Evolutionary conservation across 2,797 vertebrate species (phyloP).

Genomic region (Betta splendens): DNA sequence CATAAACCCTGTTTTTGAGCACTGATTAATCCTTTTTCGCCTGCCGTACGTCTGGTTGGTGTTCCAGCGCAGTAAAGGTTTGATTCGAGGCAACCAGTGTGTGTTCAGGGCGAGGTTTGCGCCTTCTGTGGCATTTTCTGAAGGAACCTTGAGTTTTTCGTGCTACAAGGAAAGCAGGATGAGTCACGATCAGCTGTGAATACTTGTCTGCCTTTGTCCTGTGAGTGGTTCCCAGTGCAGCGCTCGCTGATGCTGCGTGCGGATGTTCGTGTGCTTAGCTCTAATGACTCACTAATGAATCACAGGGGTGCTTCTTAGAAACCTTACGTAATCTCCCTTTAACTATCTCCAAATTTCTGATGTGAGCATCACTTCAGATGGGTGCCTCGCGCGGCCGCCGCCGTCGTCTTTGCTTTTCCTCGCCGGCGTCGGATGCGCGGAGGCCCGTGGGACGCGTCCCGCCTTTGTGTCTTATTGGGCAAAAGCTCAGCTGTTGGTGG

Average conservation of each 20-base stretch:
- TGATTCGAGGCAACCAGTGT: slow-evolving; percentile 1
- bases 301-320: slow-evolving; percentile 36
- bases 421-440: slow-evolving; percentile 44
- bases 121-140: slow-evolving; percentile 1
- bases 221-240: slow-evolving; percentile 11
- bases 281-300: slow-evolving; percentile 46
- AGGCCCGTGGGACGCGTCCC: slow-evolving; percentile 61
- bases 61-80: not conserved
- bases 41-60: not conserved
- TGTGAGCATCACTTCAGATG: slow-evolving; percentile 38
- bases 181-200: slow-evolving; percentile 25
- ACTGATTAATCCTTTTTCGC: too few relatives aligned
- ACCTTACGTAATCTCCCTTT: slow-evolving; percentile 12
- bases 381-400: slow-evolving; percentile 21
- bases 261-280: slow-evolving; percentile 47
- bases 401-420: slow-evolving; percentile 34
- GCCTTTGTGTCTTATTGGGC: slow-evolving; percentile 58
- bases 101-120: slow-evolving; percentile 4
- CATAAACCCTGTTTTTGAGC: too few relatives aligned
- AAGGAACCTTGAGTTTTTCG: slow-evolving; percentile 27
- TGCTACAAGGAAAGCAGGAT: slow-evolving; percentile 11
- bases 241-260: too few relatives aligned
- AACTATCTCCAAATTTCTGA: slow-evolving; percentile 31
- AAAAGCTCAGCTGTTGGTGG: slow-evolving; percentile 63
- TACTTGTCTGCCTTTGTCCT: not conserved